Evolutionary conservation across 1,140 invertebrate species (phyloP), one percentile per base, ranked within the genome.

Genomic region (Lucilia sericata): DNA sequence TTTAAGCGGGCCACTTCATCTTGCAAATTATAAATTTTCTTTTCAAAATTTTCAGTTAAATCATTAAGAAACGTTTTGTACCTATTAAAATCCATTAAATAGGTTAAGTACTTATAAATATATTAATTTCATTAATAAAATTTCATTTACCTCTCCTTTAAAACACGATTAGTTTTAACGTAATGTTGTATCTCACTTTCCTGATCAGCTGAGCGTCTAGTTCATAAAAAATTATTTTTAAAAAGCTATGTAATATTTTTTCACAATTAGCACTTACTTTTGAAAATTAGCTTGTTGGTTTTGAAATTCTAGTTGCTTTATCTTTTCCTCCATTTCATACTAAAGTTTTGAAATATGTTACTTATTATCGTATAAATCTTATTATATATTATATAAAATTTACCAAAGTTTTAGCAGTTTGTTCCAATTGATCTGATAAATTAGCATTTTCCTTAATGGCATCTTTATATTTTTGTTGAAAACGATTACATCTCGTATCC

Each of bases 41-140:
- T n/a, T 36, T 90, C 86, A 74, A 91, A 89, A 30, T 83, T 86
- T 7, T 70, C 74, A 12, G 88, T 88, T 12, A 91, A 75, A 75
- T 91, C 89, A 1, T 88, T 30, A 17, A 89, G 14, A 0, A 85
- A 42, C 5, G 36, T 30, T 25, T 84, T 87, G 74, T 88, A 91
- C 17, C 85, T 86, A 9, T 14, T 85, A 84, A 60, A 76, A 83
- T 42, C 5, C 42, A 42, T 42, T 42, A 42, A 42, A 42, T 8
- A 42, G 42, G 10, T 30, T 30, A 30, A 30, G 25, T 30, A 30
- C 25, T 30, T 30, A n/a, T n/a, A n/a, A n/a, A n/a, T n/a, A n/a
- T n/a, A n/a, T 30, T 30, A 42, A 42, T 7, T 3, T 42, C 36
- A 42, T 8, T 42, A 0, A 42, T 7, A 7, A 42, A 42, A 42